Percentiles rank a stretch among this genome's conserved stretches.
These are phyloP conservation scores for Lagothrix lagotricha DNA, from an alignment of 2,797 vertebrate species.

Conservation along the genomic window DNA sequence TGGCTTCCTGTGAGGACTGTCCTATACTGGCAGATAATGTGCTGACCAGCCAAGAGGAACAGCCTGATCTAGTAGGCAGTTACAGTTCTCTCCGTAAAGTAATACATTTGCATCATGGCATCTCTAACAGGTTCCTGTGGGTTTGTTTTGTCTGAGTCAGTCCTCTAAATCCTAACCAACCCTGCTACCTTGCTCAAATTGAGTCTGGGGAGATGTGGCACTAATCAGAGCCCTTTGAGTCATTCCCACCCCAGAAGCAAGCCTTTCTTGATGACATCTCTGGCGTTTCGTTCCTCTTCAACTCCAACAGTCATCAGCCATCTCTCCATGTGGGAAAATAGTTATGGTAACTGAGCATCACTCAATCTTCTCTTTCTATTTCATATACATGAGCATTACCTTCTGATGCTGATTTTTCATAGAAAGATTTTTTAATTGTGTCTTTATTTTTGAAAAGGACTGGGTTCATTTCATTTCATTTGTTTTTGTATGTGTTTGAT, in stretches of 20 bases:
- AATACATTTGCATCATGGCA: not conserved
- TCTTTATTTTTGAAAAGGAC: constrained; percentile 28
- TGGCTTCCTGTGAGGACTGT: not conserved
- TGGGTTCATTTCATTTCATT: constrained; percentile 4
- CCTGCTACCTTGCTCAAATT: not conserved
- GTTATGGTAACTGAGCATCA: not conserved
- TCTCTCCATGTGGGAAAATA: not conserved
- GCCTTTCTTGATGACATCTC: not conserved
- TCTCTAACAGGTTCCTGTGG: not conserved
- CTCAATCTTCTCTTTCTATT: not conserved
- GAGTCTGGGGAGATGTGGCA: not conserved
- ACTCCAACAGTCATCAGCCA: not conserved
- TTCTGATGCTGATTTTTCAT: constrained; percentile 16
- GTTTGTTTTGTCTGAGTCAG: not conserved
- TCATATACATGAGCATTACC: not conserved
- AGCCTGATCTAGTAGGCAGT: not conserved
- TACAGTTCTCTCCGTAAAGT: not conserved
- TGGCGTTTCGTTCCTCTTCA: not conserved
- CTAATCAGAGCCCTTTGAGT: not conserved
- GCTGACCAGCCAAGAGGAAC: not conserved
- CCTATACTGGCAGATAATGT: not conserved
- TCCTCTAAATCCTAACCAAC: not conserved
- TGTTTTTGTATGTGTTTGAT: not conserved
- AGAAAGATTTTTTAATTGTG: not conserved
- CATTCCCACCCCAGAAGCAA: not conserved